Base-by-base conservation (phyloP, 2,888 invertebrate species). In the Steromphala cineraria region DNA sequence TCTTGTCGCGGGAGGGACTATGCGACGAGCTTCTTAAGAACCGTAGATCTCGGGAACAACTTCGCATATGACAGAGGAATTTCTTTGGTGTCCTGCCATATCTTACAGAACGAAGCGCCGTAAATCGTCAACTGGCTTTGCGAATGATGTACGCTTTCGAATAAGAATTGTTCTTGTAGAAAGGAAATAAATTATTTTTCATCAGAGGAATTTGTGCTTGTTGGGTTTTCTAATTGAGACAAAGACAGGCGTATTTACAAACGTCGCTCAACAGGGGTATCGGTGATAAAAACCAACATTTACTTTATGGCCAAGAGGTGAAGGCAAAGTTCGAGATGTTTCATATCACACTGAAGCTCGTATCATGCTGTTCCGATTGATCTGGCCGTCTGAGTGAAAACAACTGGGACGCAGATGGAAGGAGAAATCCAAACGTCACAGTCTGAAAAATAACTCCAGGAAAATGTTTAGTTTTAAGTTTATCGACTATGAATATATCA, bases 21-120 rank as follows among this genome's bases (percentile, higher is more conserved):
- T 19, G 19, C 28, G 36, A 15, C 71, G 31, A 31, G 36, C 71
- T 21, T 24, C 56, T 56, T 4, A 5, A 7, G 40, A 31, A 31
- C 36, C 71, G 71, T 71, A 71, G n/a, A 71, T 71, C 36, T 71
- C 19, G 28, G 31, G 31, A n/a, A 40, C 31, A 40, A 28, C 71
- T 71, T 2, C 19, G 40, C 7, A 71, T 71, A 71, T 71, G 71
- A 71, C 71, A 71, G 3, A 19, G 40, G 71, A 0, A 71, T 71
- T 40, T 71, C 71, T 71, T 71, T 71, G 71, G 71, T 71, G 71
- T 71, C 71, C 71, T 28, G 10, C 28, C n/a, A 71, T 71, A 19
- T 36, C n/a, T 19, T n/a, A 28, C 5, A 36, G 67, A 40, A 4
- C 31, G 21, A 21, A 56, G 71, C 40, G 31, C 40, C 71, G 40